Evolutionary conservation across 2,888 invertebrate genomes (phyloP).

Genomic region (Osmoderma eremita): DNA sequence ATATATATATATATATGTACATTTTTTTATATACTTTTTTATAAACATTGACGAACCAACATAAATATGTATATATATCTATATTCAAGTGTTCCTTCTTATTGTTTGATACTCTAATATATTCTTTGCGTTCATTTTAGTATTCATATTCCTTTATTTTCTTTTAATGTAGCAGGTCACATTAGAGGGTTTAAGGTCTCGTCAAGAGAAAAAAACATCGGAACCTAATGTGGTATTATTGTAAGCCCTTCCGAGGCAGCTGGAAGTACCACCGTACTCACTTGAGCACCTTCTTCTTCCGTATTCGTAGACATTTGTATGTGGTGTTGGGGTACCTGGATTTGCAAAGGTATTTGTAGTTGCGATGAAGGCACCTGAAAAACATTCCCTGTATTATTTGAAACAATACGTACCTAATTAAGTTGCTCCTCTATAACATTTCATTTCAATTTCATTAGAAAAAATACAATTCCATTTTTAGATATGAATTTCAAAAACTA

Average conservation of each 20-base stretch:
- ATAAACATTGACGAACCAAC: constrained; percentile 29
- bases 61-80: constrained; percentile 18
- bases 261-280: constrained; percentile 67
- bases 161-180: constrained; percentile 26
- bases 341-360: constrained; percentile 72
- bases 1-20: constrained; percentile 31
- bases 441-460: too few species aligned
- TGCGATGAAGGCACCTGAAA: constrained; percentile 59
- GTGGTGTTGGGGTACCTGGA: constrained; percentile 71
- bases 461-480: too few species aligned
- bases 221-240: constrained; percentile 50
- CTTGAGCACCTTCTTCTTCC: constrained; percentile 58
- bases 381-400: neutral
- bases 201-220: neutral
- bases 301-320: constrained; percentile 58
- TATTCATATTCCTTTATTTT: constrained; percentile 3
- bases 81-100: constrained; percentile 1
- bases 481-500: too few species aligned
- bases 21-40: constrained; percentile 25
- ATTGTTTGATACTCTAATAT: constrained; percentile 7
- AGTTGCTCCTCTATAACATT: too few species aligned
- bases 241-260: constrained; percentile 63
- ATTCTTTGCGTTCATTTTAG: constrained; percentile 5
- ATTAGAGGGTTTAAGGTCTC: constrained; percentile 26
- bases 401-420: too few species aligned